phyloP scores from a whole-genome alignment of 2,888 invertebrate genomes.

The Prenolepis imparis region DNA sequence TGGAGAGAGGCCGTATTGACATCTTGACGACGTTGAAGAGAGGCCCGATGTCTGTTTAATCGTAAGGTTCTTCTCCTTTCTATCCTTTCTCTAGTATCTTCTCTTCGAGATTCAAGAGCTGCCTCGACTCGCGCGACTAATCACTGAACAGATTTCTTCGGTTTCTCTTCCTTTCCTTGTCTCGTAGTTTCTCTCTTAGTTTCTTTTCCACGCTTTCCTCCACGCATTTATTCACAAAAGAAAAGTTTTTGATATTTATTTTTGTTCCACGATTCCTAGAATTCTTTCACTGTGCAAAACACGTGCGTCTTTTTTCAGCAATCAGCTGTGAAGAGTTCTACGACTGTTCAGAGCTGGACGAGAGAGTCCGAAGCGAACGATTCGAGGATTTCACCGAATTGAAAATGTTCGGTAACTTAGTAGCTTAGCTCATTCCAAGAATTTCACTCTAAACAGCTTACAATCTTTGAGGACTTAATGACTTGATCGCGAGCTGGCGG shows the following conservation, averaged over 20 bases:
- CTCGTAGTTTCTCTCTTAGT: neutral
- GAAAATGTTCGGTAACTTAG: neutral
- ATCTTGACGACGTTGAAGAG: conserved; percentile 55
- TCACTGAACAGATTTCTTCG: conserved; percentile 11
- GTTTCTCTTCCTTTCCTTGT: neutral
- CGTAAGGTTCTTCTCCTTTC: neutral
- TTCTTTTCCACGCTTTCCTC: neutral
- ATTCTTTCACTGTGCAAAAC: neutral
- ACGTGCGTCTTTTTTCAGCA: neutral
- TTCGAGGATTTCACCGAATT: neutral
- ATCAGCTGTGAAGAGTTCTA: neutral
- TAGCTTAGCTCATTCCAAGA: neutral
- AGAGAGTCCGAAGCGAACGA: neutral
- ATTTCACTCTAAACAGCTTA: neutral
- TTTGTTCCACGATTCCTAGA: neutral
- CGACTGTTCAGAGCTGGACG: neutral
- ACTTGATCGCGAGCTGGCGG: neutral
- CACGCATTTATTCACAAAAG: neutral
- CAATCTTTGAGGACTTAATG: neutral
- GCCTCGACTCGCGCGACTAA: neutral
- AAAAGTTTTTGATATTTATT: neutral
- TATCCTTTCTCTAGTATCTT: neutral
- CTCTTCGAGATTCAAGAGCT: neutral
- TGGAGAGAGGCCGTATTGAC: conserved; percentile 67
- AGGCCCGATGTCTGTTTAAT: neutral